A percentile compares a stretch with the other conserved stretches of the same genome.
Evolutionary conservation across 2,888 invertebrate genomes (phyloP).

Genomic region (Mesorhabditis belari): DNA sequence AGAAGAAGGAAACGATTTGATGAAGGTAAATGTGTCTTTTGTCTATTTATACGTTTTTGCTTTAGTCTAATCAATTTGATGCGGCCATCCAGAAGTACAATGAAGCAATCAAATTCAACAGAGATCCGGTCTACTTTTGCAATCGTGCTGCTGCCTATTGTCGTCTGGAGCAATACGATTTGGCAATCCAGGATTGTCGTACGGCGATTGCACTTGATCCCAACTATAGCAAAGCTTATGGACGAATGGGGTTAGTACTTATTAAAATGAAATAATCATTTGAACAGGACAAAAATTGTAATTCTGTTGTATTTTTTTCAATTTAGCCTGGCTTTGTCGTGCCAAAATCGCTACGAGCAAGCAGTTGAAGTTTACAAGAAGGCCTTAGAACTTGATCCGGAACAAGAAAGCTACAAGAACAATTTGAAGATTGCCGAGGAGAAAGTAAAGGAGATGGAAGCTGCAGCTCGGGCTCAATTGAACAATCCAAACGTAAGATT

Average conservation of each 20-base stretch:
- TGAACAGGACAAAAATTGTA: not conserved
- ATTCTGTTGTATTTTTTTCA: not conserved
- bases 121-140: conserved; percentile 89
- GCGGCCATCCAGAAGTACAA: conserved; percentile 80
- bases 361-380: conserved; percentile 79
- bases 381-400: conserved; percentile 82
- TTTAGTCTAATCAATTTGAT: conserved; percentile 57
- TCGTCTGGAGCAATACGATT: conserved; percentile 74
- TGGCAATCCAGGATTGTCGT: conserved; percentile 82
- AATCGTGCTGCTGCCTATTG: conserved; percentile 90
- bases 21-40: conserved; percentile 74
- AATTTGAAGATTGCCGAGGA: conserved; percentile 72
- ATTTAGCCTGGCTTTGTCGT: conserved; percentile 71
- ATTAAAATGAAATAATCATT: not conserved
- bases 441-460: conserved; percentile 55
- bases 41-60: not conserved
- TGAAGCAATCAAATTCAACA: conserved; percentile 76
- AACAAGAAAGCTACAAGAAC: conserved; percentile 79
- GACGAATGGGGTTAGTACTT: conserved; percentile 43
- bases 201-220: conserved; percentile 81
- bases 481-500: not conserved
- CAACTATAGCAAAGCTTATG: conserved; percentile 71
- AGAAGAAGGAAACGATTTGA: conserved; percentile 64
- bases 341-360: conserved; percentile 73
- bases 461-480: conserved; percentile 3